Base-by-base conservation (phyloP, 2,797 vertebrate genomes). In the Phataginus tricuspis region DNA sequence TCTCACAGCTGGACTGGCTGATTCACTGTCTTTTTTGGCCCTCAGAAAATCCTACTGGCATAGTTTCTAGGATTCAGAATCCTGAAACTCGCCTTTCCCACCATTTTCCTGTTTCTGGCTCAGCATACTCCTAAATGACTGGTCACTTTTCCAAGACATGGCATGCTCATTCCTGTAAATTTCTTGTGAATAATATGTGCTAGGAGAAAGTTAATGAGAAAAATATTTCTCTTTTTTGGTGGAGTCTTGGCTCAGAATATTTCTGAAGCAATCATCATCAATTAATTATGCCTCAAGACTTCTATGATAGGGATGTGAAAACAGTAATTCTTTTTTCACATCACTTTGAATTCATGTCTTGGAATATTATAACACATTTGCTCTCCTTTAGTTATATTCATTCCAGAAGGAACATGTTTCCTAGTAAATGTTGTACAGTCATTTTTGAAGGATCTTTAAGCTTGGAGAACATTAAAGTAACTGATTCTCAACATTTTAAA, bases 401-500 rank as follows among this genome's bases (percentile, higher is more conserved):
- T 96, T 95, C 93, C 80, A 95, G 88, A 89, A 95, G 77, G 53
- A 91, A 86, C 34, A 59, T 64, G 61, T 91, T 95, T 96, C 86
- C 88, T 86, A 94, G 49, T 75, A 93, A 80, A 84, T 72, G 86
- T 27, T 39, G 34, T 57, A 82, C 18, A 84, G 88, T 79, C 83
- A 49, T 91, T 97, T 96, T 37, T 69, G 92, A 95, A 96, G 82
- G 68, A 75, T 8, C n/a, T 93, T 93, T 85, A 89, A 61, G 78
- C 71, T 94, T 42, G 49, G 78, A 95, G 78, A 91, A 1, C 80
- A 86, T 96, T 84, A 97, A 89, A 95, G 25, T 79, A 95, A 94
- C 89, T 92, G 95, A 96, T 91, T 96, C 90, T 97, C 90, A 86
- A 57, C 77, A 92, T 96, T 96, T 96, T 92, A 49, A 39, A 97